Evolutionary conservation across 2,797 vertebrate species (phyloP).

Genomic region (Botia kubotai): DNA sequence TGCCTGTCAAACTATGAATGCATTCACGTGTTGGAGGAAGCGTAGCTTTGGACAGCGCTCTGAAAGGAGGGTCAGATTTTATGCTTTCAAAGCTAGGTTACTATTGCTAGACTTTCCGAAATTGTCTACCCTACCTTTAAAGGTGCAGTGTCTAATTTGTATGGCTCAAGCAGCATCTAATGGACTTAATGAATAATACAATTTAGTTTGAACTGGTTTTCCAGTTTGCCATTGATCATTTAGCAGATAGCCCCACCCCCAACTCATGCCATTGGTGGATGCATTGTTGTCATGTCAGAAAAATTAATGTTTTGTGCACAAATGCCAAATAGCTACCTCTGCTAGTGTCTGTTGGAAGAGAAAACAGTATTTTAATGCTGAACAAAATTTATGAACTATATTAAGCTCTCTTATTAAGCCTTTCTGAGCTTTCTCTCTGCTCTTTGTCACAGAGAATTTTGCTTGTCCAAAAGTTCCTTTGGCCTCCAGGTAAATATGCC

Average conservation of each 20-base stretch:
- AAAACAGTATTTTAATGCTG: too few species aligned
- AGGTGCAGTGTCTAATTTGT: background rate
- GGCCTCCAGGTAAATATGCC: background rate
- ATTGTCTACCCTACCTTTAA: too few species aligned
- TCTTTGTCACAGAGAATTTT: background rate
- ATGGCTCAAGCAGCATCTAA: too few species aligned
- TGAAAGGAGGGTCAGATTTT: too few species aligned
- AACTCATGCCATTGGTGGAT: background rate
- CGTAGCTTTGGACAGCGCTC: too few species aligned
- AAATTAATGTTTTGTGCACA: too few species aligned
- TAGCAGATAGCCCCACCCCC: background rate
- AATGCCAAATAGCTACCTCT: background rate
- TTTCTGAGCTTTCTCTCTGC: background rate
- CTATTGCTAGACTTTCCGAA: too few species aligned
- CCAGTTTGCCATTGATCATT: background rate
- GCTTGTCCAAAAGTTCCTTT: background rate
- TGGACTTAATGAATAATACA: too few species aligned
- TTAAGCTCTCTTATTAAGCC: background rate
- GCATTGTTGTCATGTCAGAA: background rate
- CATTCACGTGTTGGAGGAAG: too few species aligned
- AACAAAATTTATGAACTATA: too few species aligned
- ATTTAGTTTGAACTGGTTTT: background rate
- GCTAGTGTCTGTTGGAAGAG: background rate
- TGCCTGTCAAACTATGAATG: too few species aligned
- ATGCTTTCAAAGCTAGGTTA: too few species aligned